These are phyloP conservation scores for Zaprionus kolodkinae DNA, from an alignment of 1,140 invertebrate species.

Conservation along the genomic window DNA sequence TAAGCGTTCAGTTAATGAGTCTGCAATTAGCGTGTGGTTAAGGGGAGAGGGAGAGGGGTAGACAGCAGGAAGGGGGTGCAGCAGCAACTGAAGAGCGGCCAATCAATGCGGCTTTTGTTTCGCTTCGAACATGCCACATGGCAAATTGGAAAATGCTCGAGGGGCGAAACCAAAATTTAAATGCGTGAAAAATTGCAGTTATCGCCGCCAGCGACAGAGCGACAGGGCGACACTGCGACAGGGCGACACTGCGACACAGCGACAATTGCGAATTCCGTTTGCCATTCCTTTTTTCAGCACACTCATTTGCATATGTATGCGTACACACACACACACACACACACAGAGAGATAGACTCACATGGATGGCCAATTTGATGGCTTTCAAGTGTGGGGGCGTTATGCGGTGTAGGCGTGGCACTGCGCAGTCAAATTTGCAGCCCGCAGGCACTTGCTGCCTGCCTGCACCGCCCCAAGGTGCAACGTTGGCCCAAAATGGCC, in stretches of 20 bases:
- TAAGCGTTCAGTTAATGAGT: slow-evolving; percentile 25
- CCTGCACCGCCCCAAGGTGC: neutral
- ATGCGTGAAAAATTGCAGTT: slow-evolving; percentile 42
- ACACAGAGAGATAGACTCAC: neutral
- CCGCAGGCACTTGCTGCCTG: neutral
- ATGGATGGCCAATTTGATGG: slow-evolving; percentile 36
- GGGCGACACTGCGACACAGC: slow-evolving; percentile 5
- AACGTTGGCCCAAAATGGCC: neutral
- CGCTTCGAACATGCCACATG: neutral
- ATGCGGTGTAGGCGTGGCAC: neutral
- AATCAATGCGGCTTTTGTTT: slow-evolving; percentile 37
- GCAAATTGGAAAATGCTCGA: slow-evolving; percentile 26
- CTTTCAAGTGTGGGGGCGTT: slow-evolving; percentile 15
- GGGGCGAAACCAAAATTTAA: slow-evolving; percentile 44
- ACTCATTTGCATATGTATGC: slow-evolving; percentile 47
- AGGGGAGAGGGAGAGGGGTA: no score
- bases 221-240: neutral
- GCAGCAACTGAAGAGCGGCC: slow-evolving; percentile 12
- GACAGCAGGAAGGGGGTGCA: neutral
- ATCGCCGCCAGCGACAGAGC: slow-evolving; percentile 10
- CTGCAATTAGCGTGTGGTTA: slow-evolving; percentile 35
- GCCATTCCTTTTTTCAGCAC: slow-evolving; percentile 9
- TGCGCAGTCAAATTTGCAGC: neutral
- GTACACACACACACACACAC: slow-evolving; percentile 4
- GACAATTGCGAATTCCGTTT: slow-evolving; percentile 39